Evolutionary conservation across 2,888 invertebrate genomes (phyloP).

Genomic region (Habrosyne pyritoides): DNA sequence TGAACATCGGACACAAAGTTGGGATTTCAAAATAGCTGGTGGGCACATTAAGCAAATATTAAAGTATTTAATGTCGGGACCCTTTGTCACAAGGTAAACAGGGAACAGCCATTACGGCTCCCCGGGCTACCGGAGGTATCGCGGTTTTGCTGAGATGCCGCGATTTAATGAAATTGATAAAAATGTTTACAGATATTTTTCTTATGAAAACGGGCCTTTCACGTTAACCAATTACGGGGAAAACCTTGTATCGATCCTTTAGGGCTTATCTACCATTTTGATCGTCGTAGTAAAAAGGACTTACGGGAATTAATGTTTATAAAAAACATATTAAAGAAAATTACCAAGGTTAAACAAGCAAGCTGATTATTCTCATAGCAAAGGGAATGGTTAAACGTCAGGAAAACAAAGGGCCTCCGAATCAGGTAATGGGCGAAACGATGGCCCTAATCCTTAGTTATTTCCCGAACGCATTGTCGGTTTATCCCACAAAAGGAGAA

Average conservation of each 20-base stretch:
- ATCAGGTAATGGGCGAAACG: slow-evolving; percentile 29
- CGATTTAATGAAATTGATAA: slow-evolving; percentile 3
- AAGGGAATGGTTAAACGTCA: slow-evolving; percentile 19
- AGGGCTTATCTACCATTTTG: neutral
- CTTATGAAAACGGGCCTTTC: neutral
- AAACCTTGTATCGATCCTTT: neutral
- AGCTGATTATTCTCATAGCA: slow-evolving; percentile 27
- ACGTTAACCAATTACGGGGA: neutral
- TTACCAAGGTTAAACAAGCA: slow-evolving; percentile 18
- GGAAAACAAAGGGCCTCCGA: slow-evolving; percentile 16
- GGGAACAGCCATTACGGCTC: slow-evolving; percentile 46
- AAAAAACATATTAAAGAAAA: slow-evolving; percentile 2
- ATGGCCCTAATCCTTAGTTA: slow-evolving; percentile 40
- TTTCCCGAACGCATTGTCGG: slow-evolving; percentile 27
- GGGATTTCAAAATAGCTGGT: slow-evolving; percentile 41
- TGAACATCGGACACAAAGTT: slow-evolving; percentile 29
- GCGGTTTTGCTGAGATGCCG: slow-evolving; percentile 20
- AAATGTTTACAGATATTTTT: neutral
- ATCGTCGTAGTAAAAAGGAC: neutral
- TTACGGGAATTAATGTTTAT: neutral
- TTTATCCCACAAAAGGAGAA: slow-evolving; percentile 18
- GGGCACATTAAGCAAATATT: slow-evolving; percentile 53
- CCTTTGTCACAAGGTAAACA: slow-evolving; percentile 53
- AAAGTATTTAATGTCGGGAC: slow-evolving; percentile 50
- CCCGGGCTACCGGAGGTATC: slow-evolving; percentile 21